These are phyloP conservation scores for Potamarius usumacintae DNA, from an alignment of 2,113 vertebrate genomes.

Conservation along the genomic window DNA sequence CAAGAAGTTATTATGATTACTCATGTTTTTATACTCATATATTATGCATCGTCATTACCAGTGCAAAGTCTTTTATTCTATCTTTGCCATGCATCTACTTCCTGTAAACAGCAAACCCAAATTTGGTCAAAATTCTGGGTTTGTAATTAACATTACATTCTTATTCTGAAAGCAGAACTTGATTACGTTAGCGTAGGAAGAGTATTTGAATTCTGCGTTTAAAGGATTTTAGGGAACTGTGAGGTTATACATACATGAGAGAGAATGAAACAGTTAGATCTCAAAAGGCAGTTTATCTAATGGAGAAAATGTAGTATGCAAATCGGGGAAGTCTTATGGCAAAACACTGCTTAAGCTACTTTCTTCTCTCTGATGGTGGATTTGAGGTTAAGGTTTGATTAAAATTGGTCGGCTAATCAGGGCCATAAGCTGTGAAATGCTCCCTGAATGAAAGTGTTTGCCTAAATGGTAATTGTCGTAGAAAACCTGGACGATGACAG, in stretches of 20 bases:
- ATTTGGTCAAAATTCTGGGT: constrained; percentile 55
- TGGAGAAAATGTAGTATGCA: constrained; percentile 75
- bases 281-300: constrained; percentile 77
- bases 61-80: background rate
- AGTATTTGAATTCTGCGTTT: constrained; percentile 71
- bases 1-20: background rate
- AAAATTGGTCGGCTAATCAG: constrained; percentile 72
- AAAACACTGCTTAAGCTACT: constrained; percentile 70
- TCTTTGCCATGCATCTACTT: background rate
- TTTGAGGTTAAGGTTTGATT: constrained; percentile 68
- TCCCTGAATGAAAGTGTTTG: constrained; percentile 75
- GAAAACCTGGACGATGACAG: constrained; percentile 90
- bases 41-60: background rate
- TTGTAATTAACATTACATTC: constrained; percentile 59
- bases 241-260: constrained; percentile 78
- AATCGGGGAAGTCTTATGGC: constrained; percentile 73
- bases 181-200: constrained; percentile 61
- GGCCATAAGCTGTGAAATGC: constrained; percentile 68
- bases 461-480: constrained; percentile 89
- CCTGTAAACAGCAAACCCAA: constrained; percentile 42
- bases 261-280: constrained; percentile 72
- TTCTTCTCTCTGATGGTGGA: constrained; percentile 54
- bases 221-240: constrained; percentile 75
- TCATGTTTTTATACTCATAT: background rate
- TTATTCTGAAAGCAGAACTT: constrained; percentile 64